phyloP scores from a whole-genome alignment of 2,888 invertebrate genomes.

The Pammene fasciana region DNA sequence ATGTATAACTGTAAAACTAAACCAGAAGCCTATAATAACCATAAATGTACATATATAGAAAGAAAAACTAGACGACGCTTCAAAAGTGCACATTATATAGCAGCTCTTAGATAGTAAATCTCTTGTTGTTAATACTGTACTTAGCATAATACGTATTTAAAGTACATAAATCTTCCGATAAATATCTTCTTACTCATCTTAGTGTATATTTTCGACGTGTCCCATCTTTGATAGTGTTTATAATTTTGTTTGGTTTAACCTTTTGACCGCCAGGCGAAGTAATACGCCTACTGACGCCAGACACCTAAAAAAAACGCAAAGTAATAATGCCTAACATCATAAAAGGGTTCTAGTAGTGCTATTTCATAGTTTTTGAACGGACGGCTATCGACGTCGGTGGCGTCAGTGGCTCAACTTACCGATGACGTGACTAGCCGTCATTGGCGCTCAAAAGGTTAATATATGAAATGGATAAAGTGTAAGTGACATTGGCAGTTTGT shows the following conservation, averaged over 20 bases:
- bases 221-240: slow-evolving; percentile 12
- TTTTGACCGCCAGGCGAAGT: too few species aligned
- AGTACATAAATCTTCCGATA: slow-evolving; percentile 34
- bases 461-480: not conserved
- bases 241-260: not conserved
- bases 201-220: slow-evolving; percentile 10
- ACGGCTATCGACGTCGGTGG: too few species aligned
- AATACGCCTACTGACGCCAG: too few species aligned
- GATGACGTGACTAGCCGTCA: too few species aligned
- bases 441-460: not conserved
- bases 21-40: slow-evolving; percentile 1
- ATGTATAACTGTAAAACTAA: not conserved
- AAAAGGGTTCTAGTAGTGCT: too few species aligned
- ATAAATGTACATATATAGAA: slow-evolving; percentile 11
- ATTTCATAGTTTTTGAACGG: too few species aligned
- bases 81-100: slow-evolving; percentile 16
- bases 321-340: too few species aligned
- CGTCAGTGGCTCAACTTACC: too few species aligned
- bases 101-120: slow-evolving; percentile 39
- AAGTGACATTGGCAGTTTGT: slow-evolving; percentile 7
- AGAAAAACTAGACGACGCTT: slow-evolving; percentile 13
- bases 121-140: slow-evolving; percentile 26
- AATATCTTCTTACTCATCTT: not conserved
- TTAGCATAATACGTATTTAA: slow-evolving; percentile 31
- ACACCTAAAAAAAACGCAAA: too few species aligned